These are phyloP conservation scores for Vesta saturnalis DNA, from an alignment of 2,888 invertebrate species.

Conservation along the genomic window DNA sequence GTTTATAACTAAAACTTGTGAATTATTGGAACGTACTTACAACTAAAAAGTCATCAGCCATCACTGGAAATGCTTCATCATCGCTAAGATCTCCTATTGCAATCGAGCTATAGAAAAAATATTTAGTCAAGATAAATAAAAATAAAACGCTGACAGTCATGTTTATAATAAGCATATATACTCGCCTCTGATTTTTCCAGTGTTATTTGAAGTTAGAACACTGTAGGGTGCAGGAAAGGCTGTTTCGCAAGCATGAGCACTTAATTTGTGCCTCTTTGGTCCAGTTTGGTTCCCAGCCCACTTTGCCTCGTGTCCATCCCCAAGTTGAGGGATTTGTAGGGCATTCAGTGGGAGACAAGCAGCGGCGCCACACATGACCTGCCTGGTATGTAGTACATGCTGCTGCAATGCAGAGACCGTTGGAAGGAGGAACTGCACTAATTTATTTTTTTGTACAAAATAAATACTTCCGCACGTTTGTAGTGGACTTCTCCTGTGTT, in stretches of 20 bases:
- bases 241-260: neutral
- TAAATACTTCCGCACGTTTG: no score
- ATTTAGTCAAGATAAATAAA: neutral
- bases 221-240: neutral
- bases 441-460: no score
- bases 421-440: no score
- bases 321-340: neutral
- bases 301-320: neutral
- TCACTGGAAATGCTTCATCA: neutral
- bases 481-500: neutral
- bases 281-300: neutral
- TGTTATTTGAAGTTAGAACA: neutral
- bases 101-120: no score
- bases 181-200: neutral
- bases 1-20: neutral
- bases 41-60: neutral
- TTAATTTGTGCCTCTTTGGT: neutral
- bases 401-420: no score
- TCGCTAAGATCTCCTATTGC: neutral
- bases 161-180: neutral
- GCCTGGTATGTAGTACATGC: no score
- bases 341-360: neutral
- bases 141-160: neutral
- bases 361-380: no score
- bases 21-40: neutral